Percentiles rank a stretch among this genome's conserved stretches.
Conservation (phyloP, 1,140 invertebrate genomes). For the Diorhabda carinulata region DNA sequence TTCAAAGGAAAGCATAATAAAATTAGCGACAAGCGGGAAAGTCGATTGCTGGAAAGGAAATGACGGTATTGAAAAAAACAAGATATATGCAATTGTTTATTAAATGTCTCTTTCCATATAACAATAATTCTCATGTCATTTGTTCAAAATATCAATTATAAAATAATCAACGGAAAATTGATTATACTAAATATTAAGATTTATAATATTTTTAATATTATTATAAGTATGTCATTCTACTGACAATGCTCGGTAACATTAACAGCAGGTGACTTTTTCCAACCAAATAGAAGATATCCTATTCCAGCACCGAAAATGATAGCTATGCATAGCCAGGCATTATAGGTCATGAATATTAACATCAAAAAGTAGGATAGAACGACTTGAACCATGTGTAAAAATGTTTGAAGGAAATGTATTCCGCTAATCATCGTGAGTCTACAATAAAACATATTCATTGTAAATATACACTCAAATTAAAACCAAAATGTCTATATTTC, state of each 20-base stretch:
- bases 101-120: too few species aligned
- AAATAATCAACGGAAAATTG: too few species aligned
- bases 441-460: conserved; percentile 38
- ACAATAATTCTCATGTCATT: too few species aligned
- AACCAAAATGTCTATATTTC: too few species aligned
- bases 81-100: too few species aligned
- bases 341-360: conserved; percentile 99
- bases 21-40: too few species aligned
- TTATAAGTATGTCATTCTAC: conserved; percentile 46
- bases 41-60: too few species aligned
- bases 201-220: too few species aligned
- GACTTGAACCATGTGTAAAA: conserved; percentile 86
- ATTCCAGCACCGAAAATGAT: conserved; percentile 84
- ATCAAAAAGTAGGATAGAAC: conserved; percentile 89
- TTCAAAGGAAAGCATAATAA: too few species aligned
- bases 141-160: too few species aligned
- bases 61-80: too few species aligned
- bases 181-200: too few species aligned
- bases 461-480: neutral
- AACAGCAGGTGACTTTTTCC: conserved; percentile 84
- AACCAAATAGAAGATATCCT: conserved; percentile 92
- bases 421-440: conserved; percentile 75
- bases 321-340: conserved; percentile 87
- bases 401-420: conserved; percentile 80
- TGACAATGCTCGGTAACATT: conserved; percentile 95